These are phyloP conservation scores for Phataginus tricuspis DNA, from an alignment of 2,797 vertebrate genomes.

Conservation along the genomic window DNA sequence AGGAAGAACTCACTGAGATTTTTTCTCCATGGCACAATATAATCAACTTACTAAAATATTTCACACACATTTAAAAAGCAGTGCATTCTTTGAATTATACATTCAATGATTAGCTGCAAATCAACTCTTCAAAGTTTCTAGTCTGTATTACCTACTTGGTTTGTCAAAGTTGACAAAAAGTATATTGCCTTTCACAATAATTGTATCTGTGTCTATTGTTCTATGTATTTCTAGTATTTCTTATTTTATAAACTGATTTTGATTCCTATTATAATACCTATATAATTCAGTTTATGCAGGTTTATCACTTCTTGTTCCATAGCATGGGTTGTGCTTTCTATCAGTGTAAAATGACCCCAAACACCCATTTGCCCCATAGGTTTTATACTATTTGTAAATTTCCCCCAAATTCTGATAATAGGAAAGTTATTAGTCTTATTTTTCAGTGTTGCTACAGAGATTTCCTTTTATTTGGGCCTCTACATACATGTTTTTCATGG, in stretches of 20 bases:
- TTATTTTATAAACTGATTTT: not conserved
- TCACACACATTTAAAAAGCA: not conserved
- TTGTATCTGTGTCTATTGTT: not conserved
- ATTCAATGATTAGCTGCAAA: constrained; percentile 14
- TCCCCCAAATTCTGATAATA: not conserved
- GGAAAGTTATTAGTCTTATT: not conserved
- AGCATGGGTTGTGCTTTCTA: not conserved
- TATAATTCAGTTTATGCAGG: not conserved
- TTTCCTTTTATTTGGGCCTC: constrained; percentile 14
- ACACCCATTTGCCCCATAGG: not conserved
- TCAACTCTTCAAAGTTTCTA: not conserved
- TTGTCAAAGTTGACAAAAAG: not conserved
- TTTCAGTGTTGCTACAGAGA: not conserved
- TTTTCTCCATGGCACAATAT: not conserved
- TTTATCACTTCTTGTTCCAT: not conserved
- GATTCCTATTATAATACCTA: not conserved
- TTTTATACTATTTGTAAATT: not conserved
- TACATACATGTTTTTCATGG: not conserved
- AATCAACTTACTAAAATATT: not conserved
- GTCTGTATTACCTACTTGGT: not conserved
- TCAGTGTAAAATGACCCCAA: not conserved
- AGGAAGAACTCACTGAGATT: not conserved
- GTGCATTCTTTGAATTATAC: not conserved
- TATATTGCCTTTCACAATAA: not conserved
- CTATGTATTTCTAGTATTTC: not conserved